These are phyloP conservation scores for Pandemis corylana DNA, from an alignment of 2,888 invertebrate genomes.

Conservation along the genomic window DNA sequence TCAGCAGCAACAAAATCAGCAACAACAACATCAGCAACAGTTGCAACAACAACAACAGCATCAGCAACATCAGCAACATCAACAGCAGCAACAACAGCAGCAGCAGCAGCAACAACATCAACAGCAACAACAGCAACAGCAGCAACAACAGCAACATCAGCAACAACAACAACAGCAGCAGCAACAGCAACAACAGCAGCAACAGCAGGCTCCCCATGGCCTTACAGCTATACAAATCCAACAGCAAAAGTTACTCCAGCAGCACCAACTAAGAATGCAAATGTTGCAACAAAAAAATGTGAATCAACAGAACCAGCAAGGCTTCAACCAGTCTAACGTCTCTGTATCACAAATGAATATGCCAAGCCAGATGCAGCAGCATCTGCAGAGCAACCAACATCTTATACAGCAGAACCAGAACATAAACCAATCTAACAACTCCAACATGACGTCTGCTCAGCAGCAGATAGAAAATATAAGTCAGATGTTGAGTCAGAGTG, in stretches of 20 bases:
- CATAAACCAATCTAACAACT: slow-evolving; percentile 67
- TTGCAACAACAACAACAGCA: slow-evolving; percentile 59
- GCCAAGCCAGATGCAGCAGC: slow-evolving; percentile 74
- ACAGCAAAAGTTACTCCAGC: slow-evolving; percentile 84
- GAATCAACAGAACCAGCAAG: slow-evolving; percentile 57
- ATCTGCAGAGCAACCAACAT: slow-evolving; percentile 73
- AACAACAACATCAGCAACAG: slow-evolving; percentile 41
- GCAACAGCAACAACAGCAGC: slow-evolving; percentile 49
- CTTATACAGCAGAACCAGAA: slow-evolving; percentile 72
- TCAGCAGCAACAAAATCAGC: slow-evolving; percentile 48
- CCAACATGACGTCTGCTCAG: slow-evolving; percentile 84
- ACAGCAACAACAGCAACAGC: slow-evolving; percentile 45
- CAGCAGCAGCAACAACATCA: slow-evolving; percentile 56
- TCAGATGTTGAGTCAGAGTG: slow-evolving; percentile 83
- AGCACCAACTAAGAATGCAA: slow-evolving; percentile 84
- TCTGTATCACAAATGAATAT: slow-evolving; percentile 75
- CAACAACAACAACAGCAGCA: slow-evolving; percentile 53
- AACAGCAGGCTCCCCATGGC: slow-evolving; percentile 74
- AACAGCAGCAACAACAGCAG: slow-evolving; percentile 52
- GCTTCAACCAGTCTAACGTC: slow-evolving; percentile 73
- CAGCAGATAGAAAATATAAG: slow-evolving; percentile 87
- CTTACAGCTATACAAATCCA: slow-evolving; percentile 79
- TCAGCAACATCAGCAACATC: slow-evolving; percentile 47
- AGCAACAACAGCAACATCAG: slow-evolving; percentile 58
- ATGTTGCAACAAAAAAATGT: slow-evolving; percentile 66